Evolutionary conservation across 2,888 invertebrate genomes (phyloP).

Genomic region (Sarcophaga carnaria): DNA sequence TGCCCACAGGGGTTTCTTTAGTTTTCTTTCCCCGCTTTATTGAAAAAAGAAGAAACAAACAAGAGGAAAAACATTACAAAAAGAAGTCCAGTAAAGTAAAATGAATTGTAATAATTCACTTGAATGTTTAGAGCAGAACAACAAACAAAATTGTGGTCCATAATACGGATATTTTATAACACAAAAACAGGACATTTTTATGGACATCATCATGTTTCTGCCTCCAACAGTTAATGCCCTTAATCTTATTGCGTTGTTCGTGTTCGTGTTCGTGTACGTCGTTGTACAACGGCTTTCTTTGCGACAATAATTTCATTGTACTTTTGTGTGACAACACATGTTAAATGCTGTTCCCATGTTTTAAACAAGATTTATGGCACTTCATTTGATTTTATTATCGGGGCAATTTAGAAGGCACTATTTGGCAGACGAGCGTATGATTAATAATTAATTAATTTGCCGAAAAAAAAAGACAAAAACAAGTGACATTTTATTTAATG

Average conservation of each 20-base stretch:
- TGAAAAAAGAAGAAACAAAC: too few relatives aligned
- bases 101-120: constrained; percentile 29
- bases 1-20: too few relatives aligned
- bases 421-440: neutral
- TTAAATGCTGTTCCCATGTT: constrained; percentile 23
- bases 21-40: too few relatives aligned
- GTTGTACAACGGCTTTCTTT: too few relatives aligned
- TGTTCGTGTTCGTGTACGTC: too few relatives aligned
- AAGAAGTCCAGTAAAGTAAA: neutral
- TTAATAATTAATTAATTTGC: too few relatives aligned
- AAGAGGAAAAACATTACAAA: too few relatives aligned
- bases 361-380: constrained; percentile 57
- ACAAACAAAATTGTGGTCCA: too few relatives aligned
- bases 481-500: too few relatives aligned
- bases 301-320: neutral
- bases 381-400: constrained; percentile 63
- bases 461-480: too few relatives aligned
- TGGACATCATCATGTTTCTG: neutral
- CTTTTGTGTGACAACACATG: neutral
- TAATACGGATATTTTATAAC: too few relatives aligned
- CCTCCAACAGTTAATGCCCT: neutral
- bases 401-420: constrained; percentile 5
- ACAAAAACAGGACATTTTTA: neutral
- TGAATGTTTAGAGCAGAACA: constrained; percentile 17
- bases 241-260: too few relatives aligned